These are phyloP conservation scores for Echinometra lucunter DNA, from an alignment of 53 echinoderm and acorn worm species.

Conservation along the genomic window DNA sequence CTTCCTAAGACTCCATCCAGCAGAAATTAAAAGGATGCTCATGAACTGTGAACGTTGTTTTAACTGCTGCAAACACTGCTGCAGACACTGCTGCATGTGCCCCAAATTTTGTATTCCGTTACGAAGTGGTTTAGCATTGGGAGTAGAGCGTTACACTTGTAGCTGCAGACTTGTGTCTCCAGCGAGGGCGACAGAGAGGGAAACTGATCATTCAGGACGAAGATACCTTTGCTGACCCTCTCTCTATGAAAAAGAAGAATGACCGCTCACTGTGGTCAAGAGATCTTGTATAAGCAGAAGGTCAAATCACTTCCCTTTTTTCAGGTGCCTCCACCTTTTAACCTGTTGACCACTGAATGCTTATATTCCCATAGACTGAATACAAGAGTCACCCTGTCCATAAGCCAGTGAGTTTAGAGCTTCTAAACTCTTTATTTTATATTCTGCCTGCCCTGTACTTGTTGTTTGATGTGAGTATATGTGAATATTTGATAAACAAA, in stretches of 20 bases:
- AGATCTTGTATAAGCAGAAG: constrained; percentile 40
- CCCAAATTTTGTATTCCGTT: constrained; percentile 66
- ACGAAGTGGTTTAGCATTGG: constrained; percentile 50
- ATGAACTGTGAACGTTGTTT: neutral
- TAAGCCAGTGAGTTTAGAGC: no score
- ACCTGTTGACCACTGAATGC: no score
- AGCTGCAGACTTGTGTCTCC: constrained; percentile 67
- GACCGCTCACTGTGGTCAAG: constrained; percentile 41
- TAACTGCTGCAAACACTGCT: neutral
- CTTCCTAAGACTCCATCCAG: neutral
- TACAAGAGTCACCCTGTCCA: no score
- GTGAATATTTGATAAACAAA: neutral
- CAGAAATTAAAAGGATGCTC: neutral
- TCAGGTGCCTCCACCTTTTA: neutral
- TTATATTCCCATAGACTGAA: no score
- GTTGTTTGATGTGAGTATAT: neutral
- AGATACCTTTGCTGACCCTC: constrained; percentile 36
- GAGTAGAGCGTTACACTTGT: constrained; percentile 59
- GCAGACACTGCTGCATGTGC: constrained; percentile 47
- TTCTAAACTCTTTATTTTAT: neutral
- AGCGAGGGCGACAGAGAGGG: constrained; percentile 54
- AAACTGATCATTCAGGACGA: neutral
- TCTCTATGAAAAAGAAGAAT: constrained; percentile 17
- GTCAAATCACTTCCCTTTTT: neutral
- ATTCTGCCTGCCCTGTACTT: neutral